These are phyloP conservation scores for Fulmarus glacialis DNA, from an alignment of 2,113 vertebrate species.

Conservation along the genomic window DNA sequence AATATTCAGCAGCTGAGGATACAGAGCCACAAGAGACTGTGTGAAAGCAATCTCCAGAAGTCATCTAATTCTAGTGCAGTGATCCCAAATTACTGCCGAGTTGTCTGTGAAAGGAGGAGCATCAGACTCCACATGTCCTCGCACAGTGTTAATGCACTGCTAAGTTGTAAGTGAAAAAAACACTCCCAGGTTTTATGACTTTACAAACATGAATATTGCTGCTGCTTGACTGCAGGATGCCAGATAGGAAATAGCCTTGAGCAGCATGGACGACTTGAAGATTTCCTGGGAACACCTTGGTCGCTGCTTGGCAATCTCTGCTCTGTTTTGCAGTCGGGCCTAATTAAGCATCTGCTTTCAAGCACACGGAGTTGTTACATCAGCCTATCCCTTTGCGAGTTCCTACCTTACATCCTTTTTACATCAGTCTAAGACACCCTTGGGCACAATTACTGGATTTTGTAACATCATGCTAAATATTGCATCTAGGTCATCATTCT, in stretches of 20 bases:
- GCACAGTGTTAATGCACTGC: rapidly evolving
- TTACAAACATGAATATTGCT: background rate
- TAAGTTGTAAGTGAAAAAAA: rapidly evolving
- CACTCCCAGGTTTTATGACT: background rate
- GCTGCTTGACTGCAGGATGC: background rate
- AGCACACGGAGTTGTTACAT: constrained; percentile 70
- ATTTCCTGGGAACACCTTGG: background rate
- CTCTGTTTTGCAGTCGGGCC: background rate
- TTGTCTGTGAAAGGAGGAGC: rapidly evolving
- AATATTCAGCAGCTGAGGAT: background rate
- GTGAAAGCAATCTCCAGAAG: background rate
- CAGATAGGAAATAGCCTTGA: rapidly evolving
- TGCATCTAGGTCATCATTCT: constrained; percentile 19
- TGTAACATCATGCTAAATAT: constrained; percentile 24
- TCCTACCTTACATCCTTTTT: constrained; percentile 74
- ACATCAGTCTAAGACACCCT: constrained; percentile 70
- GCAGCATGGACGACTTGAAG: background rate
- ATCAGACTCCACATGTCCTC: background rate
- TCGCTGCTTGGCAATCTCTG: background rate
- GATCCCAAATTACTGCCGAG: background rate
- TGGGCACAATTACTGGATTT: constrained; percentile 58
- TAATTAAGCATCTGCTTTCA: background rate
- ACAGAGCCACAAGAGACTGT: background rate
- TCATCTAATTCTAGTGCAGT: rapidly evolving
- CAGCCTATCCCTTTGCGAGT: constrained; percentile 56